Percentiles rank a stretch among this genome's conserved stretches.
These are phyloP conservation scores for Abrostola tripartita DNA, from an alignment of 2,888 invertebrate genomes.

Conservation along the genomic window DNA sequence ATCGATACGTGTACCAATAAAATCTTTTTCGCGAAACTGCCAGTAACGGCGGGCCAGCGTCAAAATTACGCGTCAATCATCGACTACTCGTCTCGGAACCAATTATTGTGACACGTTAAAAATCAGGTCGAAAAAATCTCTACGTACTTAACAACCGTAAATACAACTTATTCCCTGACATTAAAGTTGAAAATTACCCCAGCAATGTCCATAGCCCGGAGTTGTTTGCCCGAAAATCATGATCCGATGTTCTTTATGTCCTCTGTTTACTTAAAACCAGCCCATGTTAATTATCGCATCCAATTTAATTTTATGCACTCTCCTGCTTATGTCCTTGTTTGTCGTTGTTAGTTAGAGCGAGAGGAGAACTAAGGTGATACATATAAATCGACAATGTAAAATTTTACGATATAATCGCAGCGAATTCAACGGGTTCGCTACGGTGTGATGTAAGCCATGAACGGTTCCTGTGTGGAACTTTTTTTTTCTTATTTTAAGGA, in stretches of 20 bases:
- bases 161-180: conserved; percentile 53
- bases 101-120: conserved; percentile 72
- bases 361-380: conserved; percentile 67
- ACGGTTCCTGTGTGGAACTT: conserved; percentile 18
- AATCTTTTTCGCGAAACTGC: conserved; percentile 60
- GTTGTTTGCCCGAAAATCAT: conserved; percentile 67
- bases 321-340: conserved; percentile 59
- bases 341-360: conserved; percentile 50
- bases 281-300: conserved; percentile 76
- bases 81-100: conserved; percentile 66
- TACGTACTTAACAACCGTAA: conserved; percentile 55
- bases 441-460: conserved; percentile 63
- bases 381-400: conserved; percentile 78
- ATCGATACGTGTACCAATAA: conserved; percentile 58
- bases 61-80: conserved; percentile 71
- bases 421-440: conserved; percentile 49
- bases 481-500: conserved; percentile 23
- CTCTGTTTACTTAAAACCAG: conserved; percentile 77
- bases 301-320: conserved; percentile 74
- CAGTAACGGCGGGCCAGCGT: conserved; percentile 58
- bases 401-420: conserved; percentile 76
- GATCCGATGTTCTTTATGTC: conserved; percentile 54
- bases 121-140: conserved; percentile 65
- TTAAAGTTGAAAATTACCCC: conserved; percentile 59
- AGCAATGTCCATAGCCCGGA: conserved; percentile 53